Evolutionary conservation across 2,113 vertebrate genomes (phyloP).

Genomic region (Eudyptes chrysolophus): DNA sequence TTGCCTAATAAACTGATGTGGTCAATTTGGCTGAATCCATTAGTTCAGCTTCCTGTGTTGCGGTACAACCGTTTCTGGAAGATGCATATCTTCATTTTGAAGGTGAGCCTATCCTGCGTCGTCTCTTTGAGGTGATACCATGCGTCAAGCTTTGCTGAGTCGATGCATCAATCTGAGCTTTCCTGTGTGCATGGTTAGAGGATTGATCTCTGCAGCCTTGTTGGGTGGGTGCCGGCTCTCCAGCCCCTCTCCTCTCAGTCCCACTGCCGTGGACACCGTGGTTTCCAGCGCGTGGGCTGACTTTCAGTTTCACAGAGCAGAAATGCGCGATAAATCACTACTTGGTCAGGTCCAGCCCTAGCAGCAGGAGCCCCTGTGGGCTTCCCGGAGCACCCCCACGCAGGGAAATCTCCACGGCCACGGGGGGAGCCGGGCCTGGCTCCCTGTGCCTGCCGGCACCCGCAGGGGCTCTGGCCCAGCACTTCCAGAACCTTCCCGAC

Average conservation of each 20-base stretch:
- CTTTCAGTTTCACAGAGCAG: not conserved
- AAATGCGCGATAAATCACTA: rapidly evolving
- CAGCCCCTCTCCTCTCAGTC: not conserved
- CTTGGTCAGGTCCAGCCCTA: not conserved
- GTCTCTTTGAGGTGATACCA: rapidly evolving
- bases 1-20: not conserved
- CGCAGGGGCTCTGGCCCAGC: not conserved
- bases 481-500: not conserved
- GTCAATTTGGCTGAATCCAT: not conserved
- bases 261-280: rapidly evolving
- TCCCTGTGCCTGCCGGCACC: rapidly evolving
- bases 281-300: not conserved
- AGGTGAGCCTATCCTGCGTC: not conserved
- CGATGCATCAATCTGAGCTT: not conserved
- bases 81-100: rapidly evolving
- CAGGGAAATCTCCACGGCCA: not conserved
- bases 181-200: too few species aligned
- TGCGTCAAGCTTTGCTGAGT: not conserved
- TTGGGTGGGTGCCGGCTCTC: not conserved
- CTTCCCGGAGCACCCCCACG: not conserved
- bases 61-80: not conserved
- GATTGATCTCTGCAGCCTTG: not conserved
- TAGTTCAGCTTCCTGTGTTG: not conserved
- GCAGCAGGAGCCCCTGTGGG: not conserved
- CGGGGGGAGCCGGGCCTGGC: not conserved